Evolutionary conservation across 1,140 invertebrate genomes (phyloP), one percentile per base, ranked within the genome.

Genomic region (Maconellicoccus hirsutus): DNA sequence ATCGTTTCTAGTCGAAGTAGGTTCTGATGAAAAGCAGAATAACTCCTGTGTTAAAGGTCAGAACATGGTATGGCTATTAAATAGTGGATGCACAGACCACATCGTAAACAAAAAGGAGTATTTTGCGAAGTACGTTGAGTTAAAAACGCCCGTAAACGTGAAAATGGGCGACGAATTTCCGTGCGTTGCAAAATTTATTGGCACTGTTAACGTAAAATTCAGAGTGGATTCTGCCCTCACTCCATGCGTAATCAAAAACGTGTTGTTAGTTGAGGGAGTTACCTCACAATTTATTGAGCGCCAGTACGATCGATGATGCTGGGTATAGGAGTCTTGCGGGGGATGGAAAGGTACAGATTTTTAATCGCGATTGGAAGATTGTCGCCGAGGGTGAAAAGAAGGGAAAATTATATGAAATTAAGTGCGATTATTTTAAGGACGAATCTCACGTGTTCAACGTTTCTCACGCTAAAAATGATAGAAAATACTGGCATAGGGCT

Each of bases 21-120:
- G 25, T 25, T 2, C 2, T 23, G 8, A 10, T 23, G 2, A 12
- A 26, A 16, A 6, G 3, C 2, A 3, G 1, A 66, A 25, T 25
- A 66, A 23, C 16, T 23, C 25, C 2, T 23, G 3, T 23, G 61
- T 26, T 14, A 23, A 10, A 8, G 21, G 19, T 16, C 3, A 66
- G 22, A 16, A 2, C 10, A 66, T 66, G 10, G 19, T 3, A 19
- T 76, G 73, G 70, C 70, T 76, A 25, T 61, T 77, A 69, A 75
- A 77, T 73, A 75, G 75, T 8, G 76, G 76, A 21, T 73, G 73
- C 27, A 76, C 76, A 0, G 71, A 76, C 26, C 74, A 76, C 39
- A 38, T 76, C 21, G 69, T 73, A 12, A 74, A 73, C 19, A 59
- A 74, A 26, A 71, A 73, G 59, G 22, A 1, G 19, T 23, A 69